These are phyloP conservation scores for Empidonax traillii DNA, from an alignment of 2,113 vertebrate species.

Conservation along the genomic window DNA sequence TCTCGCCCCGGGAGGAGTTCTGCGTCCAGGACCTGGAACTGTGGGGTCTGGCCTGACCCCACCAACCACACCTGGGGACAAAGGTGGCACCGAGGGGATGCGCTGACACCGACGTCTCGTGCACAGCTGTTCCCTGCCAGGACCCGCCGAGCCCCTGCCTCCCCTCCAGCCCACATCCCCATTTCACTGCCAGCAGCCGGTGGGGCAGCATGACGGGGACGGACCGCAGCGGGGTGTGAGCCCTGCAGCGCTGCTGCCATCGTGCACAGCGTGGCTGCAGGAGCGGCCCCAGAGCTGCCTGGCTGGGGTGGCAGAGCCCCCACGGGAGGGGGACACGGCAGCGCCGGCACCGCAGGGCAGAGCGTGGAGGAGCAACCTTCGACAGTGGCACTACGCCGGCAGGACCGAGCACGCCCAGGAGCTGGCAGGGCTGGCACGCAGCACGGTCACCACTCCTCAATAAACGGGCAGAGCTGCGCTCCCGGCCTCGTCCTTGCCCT, in stretches of 20 bases:
- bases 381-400: rapidly evolving
- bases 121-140: not conserved
- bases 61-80: not conserved
- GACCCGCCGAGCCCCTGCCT: rapidly evolving
- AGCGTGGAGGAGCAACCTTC: rapidly evolving
- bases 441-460: not conserved
- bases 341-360: rapidly evolving
- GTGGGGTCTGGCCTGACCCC: constrained; percentile 80
- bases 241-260: not conserved
- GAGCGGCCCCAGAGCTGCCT: not conserved
- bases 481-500: not conserved
- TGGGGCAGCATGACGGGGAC: not conserved
- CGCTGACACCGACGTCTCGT: rapidly evolving
- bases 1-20: constrained; percentile 84
- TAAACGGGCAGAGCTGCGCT: not conserved
- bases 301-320: not conserved
- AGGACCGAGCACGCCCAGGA: not conserved
- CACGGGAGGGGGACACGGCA: rapidly evolving
- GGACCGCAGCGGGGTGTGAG: not conserved
- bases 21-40: constrained; percentile 83
- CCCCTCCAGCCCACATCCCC: not conserved
- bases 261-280: not conserved
- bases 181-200: rapidly evolving
- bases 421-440: not conserved
- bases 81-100: not conserved